A percentile compares a stretch with the other conserved stretches of the same genome.
phyloP scores from a whole-genome alignment of 2,113 vertebrate genomes.

The Calidris pygmaea region DNA sequence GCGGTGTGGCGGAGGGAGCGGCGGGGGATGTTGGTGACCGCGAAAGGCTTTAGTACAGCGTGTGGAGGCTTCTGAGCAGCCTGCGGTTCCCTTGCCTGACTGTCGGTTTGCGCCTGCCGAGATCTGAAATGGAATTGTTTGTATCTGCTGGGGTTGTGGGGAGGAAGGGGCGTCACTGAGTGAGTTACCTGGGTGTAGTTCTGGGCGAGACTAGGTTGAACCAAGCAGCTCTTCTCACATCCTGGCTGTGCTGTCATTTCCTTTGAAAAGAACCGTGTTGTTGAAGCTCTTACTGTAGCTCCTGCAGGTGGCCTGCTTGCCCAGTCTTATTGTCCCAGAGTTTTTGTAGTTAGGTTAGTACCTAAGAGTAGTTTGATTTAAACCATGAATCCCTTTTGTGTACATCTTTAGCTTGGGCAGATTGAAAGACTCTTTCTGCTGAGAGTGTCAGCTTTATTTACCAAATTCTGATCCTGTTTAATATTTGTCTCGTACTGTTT shows the following conservation, averaged over 20 bases:
- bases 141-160: not conserved
- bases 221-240: not conserved
- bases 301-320: not conserved
- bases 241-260: not conserved
- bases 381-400: not conserved
- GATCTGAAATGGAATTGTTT: rapidly evolving
- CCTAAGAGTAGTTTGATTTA: not conserved
- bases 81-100: rapidly evolving
- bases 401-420: not conserved
- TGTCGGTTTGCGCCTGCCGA: rapidly evolving
- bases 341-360: not conserved
- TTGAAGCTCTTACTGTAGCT: not conserved
- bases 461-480: not conserved
- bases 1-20: rapidly evolving
- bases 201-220: not conserved
- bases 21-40: rapidly evolving
- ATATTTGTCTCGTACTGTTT: not conserved
- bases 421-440: not conserved
- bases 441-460: not conserved
- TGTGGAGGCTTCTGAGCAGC: rapidly evolving
- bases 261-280: rapidly evolving
- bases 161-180: too few relatives aligned
- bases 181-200: too few relatives aligned
- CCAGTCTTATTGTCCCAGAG: too few relatives aligned
- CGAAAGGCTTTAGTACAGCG: rapidly evolving